Evolutionary conservation across 2,113 vertebrate genomes (phyloP), one percentile per base, ranked within the genome.

Genomic region (Syrmaticus mikado): DNA sequence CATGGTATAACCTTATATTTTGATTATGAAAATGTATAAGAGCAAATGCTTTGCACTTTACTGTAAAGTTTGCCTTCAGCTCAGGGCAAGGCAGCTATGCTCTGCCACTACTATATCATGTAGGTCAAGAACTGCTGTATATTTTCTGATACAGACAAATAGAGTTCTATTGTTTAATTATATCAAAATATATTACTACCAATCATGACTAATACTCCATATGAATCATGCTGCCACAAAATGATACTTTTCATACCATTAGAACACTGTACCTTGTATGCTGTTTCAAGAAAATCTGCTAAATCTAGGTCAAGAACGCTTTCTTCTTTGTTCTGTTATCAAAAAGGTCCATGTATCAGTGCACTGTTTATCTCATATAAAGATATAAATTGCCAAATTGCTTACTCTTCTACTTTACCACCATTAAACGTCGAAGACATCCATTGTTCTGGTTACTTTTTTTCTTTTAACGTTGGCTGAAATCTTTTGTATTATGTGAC

Each of bases 151-250:
- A 4, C 34, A 55, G 83, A 85, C 58, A 93, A 85, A 57, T 71
- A 32, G 62, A 93, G 38, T 8, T 72, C 77, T 52, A 36, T 72
- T 89, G 92, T 89, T 71, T 73, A 89, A 94, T 89, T 57, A 43
- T 83, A 50, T 74, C 89, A 94, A 92, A 96, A 94, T 93, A 55
- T 5, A 58, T 91, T 74, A 46, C 82, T 84, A 89, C 83, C 70
- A 92, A 13, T 83, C 24, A 46, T 70, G 85, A 94, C 40, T 45
- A 93, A 89, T 70, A 90, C 65, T 81, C 90, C 72, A 62, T 1
- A 45, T 67, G 94, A 94, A 94, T 82, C 92, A 93, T 76, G 73
- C 38, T 40, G 72, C 82, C 55, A 82, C 85, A 89, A 94, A 92
- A 74, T 3, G 46, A 19, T 70, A 93, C 13, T 60, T 78, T 75